Evolutionary conservation across 2,888 invertebrate species (phyloP), one percentile per base, ranked within the genome.

Genomic region (Hypsopygia costalis): DNA sequence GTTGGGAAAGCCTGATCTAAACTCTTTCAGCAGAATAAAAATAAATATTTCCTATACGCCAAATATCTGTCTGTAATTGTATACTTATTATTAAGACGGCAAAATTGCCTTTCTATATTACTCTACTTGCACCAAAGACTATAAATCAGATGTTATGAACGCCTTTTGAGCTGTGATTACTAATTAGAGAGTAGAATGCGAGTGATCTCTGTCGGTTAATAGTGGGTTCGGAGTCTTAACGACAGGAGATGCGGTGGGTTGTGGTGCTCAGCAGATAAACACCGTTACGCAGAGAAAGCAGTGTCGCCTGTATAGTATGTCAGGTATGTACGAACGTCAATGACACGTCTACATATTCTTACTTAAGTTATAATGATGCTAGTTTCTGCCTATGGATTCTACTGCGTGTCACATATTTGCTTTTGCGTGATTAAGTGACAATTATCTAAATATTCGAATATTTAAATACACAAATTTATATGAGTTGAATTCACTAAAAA

Each of bases 191-290:
- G 22, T 21, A 10, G 20, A 30, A 36, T 16, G 2, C 16, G 16
- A 16, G 4, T 16, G 3, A 16, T 21, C 29, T 29, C 20, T 4
- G 21, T 11, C 21, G 29, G 16, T 29, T 36, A 36, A 36, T 36
- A 29, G 36, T 7, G 21, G 36, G 36, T 30, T 36, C n/a, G 20
- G 29, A 35, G 3, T 16, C 8, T 10, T 36, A 36, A 36, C 30
- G 30, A 21, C 36, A 21, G 36, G 30, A 21, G 30, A 35, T 25
- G 27, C 34, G 34, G 27, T 25, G 11, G 12, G 4, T 35, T 25
- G 31, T n/a, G 31, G 1, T 31, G 31, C 11, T 11, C 1, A 30
- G 31, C 25, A 25, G 25, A 6, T 4, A 9, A 29, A 9, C 29
- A 5, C 31, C 31, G 31, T 31, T 31, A 31, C 31, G n/a, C 31